Base-by-base conservation (phyloP, 2,797 vertebrate genomes). In the Balearica regulorum region DNA sequence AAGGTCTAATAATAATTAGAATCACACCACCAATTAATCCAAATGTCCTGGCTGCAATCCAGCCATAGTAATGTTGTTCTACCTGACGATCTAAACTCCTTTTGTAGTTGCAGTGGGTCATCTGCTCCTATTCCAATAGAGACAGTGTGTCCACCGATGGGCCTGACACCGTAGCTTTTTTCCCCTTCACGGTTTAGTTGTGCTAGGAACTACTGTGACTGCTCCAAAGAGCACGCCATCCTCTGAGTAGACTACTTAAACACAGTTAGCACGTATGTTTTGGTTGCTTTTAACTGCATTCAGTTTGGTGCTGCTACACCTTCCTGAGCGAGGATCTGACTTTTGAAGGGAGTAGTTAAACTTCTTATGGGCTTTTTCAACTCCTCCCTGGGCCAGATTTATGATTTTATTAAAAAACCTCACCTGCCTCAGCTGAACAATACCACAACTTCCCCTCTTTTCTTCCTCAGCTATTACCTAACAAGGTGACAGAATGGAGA, bases 401-500 rank as follows among this genome's bases (percentile, higher is more conserved):
- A 11, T 7, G 13, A 29, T 39, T 76, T 82, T 54, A 48, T 39
- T 60, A 15, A 85, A 85, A 53, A 35, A 41, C 21, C 6, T 11
- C 13, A 25, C 18, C 13, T 39, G 9, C 11, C 10, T 55, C 57
- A 93, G n/a, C n/a, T 76, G 66, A 82, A 44, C 26, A 51, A 13
- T 77, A 58, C 9, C 43, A 66, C 20, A 79, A 41, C 16, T 58
- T 76, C 43, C 24, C 3, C 12, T 84, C 31, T 93, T 94, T 83
- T 66, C 54, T 61, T 83, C 25, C 83, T 82, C 82, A 93, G 91
- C n/a, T 91, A 39, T 43, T 92, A 60, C 35, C 41, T 80, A 29
- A 72, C 53, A 69, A 85, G 35, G 37, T 20, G 71, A 57, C 83
- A 55, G 75, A 44, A 92, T 91, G 93, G 93, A 93, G 71, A 92